phyloP scores from a whole-genome alignment of 37 sponge, comb jelly and placozoan species.

The Haliclona indistincta region DNA sequence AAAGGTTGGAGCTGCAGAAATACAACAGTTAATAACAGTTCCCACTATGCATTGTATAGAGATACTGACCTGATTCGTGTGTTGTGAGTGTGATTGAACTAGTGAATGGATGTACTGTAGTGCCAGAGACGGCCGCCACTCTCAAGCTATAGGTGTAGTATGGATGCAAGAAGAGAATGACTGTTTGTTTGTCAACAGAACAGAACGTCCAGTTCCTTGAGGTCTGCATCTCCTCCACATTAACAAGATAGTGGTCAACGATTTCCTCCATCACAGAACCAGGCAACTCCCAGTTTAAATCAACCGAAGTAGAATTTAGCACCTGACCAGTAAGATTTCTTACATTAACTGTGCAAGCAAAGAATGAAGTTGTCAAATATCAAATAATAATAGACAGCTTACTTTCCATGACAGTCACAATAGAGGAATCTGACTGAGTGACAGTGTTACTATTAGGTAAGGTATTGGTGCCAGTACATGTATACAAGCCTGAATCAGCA shows the following conservation, averaged over 20 bases:
- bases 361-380: no score
- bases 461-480: neutral
- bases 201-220: conserved; percentile 11
- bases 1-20: neutral
- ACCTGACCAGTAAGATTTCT: neutral
- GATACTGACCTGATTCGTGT: conserved; percentile 44
- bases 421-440: neutral
- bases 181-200: conserved; percentile 12
- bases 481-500: neutral
- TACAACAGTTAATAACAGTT: neutral
- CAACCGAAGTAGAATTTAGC: neutral
- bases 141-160: conserved; percentile 8
- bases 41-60: neutral
- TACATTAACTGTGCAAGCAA: no score
- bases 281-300: conserved; percentile 2
- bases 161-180: conserved; percentile 13
- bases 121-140: conserved; percentile 10
- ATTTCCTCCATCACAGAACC: no score
- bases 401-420: neutral
- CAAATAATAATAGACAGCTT: conserved; percentile 3
- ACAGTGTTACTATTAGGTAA: conserved; percentile 4
- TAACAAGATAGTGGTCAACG: neutral
- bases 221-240: conserved; percentile 16
- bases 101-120: conserved; percentile 30
- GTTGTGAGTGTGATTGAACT: conserved; percentile 13